A percentile compares a stretch with the other conserved stretches of the same genome.
These are phyloP conservation scores for Petrocephalus schoutedeni DNA, from an alignment of 2,797 vertebrate genomes.

Conservation along the genomic window DNA sequence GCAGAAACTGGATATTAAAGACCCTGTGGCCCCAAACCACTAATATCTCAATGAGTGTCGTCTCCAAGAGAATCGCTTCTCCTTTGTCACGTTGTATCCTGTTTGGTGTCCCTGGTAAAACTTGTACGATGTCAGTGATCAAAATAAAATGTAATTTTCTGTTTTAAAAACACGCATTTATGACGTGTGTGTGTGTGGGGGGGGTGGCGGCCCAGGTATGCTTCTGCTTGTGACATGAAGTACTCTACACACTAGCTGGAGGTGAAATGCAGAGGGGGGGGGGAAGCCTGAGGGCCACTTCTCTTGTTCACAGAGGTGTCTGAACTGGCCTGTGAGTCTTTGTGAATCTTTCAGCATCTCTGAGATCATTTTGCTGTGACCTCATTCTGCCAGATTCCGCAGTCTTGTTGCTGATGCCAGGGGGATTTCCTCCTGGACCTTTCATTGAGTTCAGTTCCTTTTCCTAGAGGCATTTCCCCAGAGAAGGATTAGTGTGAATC, in stretches of 20 bases:
- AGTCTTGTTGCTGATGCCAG: background rate
- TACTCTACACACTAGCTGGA: background rate
- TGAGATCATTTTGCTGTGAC: background rate
- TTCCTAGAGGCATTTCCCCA: background rate
- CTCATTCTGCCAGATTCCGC: background rate
- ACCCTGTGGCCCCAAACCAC: conserved; percentile 32
- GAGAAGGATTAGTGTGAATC: background rate
- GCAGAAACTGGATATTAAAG: conserved; percentile 68
- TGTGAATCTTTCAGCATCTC: background rate
- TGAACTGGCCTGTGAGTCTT: background rate
- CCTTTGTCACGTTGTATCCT: background rate
- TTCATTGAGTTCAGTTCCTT: background rate
- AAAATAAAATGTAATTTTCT: background rate
- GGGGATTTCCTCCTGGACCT: background rate
- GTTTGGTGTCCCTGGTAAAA: background rate
- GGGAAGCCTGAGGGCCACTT: background rate
- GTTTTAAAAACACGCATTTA: background rate
- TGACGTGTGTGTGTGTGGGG: background rate
- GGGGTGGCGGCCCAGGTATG: background rate
- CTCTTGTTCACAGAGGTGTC: background rate
- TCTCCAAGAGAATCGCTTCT: conserved; percentile 17
- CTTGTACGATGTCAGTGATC: background rate
- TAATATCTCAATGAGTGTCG: background rate
- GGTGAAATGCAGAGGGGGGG: background rate
- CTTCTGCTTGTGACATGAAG: background rate